These are phyloP conservation scores for Silurus aristotelis DNA, from an alignment of 2,797 vertebrate species.

Conservation along the genomic window DNA sequence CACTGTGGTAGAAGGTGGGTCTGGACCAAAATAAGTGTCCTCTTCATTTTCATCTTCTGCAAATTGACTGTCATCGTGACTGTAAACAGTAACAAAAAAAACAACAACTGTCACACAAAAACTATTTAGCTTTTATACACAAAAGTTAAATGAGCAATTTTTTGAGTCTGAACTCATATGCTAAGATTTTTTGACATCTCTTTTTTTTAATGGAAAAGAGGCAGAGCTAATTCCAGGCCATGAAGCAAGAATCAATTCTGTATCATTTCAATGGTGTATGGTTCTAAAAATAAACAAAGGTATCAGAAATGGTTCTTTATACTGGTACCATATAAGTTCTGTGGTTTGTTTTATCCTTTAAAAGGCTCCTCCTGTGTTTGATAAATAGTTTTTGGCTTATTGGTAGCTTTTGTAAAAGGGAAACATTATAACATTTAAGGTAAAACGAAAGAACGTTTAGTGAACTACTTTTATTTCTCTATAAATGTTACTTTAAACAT, in stretches of 20 bases:
- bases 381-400: not conserved
- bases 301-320: not conserved
- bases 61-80: slow-evolving; percentile 10
- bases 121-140: not conserved
- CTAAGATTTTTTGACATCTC: not conserved
- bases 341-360: not conserved
- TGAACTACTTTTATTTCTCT: not conserved
- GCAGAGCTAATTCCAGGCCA: not conserved
- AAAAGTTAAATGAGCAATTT: not conserved
- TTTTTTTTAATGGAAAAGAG: not conserved
- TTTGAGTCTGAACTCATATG: not conserved
- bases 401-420: not conserved
- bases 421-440: not conserved
- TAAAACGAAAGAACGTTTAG: not conserved
- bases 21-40: slow-evolving; percentile 49
- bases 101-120: slow-evolving; percentile 16
- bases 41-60: slow-evolving; percentile 30
- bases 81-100: slow-evolving; percentile 23
- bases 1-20: not conserved
- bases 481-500: not conserved
- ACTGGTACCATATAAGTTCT: not conserved
- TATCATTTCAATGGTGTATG: not conserved
- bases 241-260: not conserved
- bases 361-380: not conserved
- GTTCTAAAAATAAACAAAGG: not conserved